A percentile compares a stretch with the other conserved stretches of the same genome.
Conservation (phyloP, 2,797 vertebrate genomes). For the Urocyon cinereoargenteus region DNA sequence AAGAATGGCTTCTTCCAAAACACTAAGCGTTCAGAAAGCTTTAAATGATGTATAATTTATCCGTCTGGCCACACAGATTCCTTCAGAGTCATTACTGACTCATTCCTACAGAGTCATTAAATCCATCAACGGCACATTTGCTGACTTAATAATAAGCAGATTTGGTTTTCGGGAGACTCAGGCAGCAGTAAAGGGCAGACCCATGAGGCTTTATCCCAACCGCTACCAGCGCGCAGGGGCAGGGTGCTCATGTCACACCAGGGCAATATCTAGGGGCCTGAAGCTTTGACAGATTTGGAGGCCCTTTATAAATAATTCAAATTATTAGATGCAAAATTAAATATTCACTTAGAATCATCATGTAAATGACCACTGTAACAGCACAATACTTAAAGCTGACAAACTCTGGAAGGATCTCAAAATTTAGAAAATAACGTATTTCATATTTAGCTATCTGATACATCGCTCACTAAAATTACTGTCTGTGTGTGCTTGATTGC, state of each 20-base stretch:
- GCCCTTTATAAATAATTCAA: not conserved
- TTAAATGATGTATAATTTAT: slow-evolving; percentile 79
- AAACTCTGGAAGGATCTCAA: slow-evolving; percentile 17
- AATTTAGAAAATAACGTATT: not conserved
- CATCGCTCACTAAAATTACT: not conserved
- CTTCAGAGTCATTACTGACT: slow-evolving; percentile 68
- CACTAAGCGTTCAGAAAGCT: slow-evolving; percentile 59
- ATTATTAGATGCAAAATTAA: not conserved
- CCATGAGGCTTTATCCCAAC: not conserved
- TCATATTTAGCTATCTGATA: not conserved
- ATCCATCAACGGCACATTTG: slow-evolving; percentile 58
- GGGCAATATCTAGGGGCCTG: not conserved
- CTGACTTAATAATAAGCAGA: slow-evolving; percentile 72
- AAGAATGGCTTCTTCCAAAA: slow-evolving; percentile 68
- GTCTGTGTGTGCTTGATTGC: not conserved
- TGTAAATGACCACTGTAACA: not conserved
- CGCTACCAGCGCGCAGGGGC: not conserved
- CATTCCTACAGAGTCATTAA: slow-evolving; percentile 73
- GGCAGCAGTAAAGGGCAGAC: slow-evolving; percentile 16
- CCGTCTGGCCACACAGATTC: slow-evolving; percentile 64
- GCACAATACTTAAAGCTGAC: not conserved
- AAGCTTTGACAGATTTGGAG: not conserved
- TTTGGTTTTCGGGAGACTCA: slow-evolving; percentile 66
- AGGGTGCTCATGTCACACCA: not conserved
- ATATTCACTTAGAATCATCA: slow-evolving; percentile 6